These are phyloP conservation scores for Serripes groenlandicus DNA, from an alignment of 2,888 invertebrate species.

Conservation along the genomic window DNA sequence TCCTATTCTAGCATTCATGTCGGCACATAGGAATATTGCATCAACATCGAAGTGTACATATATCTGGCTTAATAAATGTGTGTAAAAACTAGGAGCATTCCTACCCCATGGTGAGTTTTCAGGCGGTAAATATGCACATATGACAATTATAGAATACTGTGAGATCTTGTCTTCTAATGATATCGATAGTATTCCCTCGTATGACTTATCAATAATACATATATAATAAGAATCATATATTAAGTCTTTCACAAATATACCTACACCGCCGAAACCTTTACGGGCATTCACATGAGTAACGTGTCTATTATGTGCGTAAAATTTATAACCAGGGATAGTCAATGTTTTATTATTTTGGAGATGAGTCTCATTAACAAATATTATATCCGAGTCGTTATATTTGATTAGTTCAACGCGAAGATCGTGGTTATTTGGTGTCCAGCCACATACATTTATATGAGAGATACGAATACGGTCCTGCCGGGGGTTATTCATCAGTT, in stretches of 20 bases:
- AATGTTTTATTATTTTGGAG: not conserved
- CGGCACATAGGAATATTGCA: not conserved
- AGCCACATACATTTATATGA: constrained; percentile 60
- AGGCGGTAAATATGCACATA: not conserved
- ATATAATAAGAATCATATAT: not conserved
- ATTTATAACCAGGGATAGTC: not conserved
- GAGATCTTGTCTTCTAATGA: not conserved
- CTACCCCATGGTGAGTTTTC: not conserved
- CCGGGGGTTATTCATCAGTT: not conserved
- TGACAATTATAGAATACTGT: not conserved
- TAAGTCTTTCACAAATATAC: not conserved
- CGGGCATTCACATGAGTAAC: not conserved
- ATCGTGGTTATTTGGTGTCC: constrained; percentile 36
- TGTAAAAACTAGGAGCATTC: not conserved
- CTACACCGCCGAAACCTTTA: constrained; percentile 1
- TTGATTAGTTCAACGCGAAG: not conserved
- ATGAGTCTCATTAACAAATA: constrained; percentile 4
- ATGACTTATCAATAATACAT: not conserved
- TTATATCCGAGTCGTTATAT: not conserved
- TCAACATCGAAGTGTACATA: not conserved
- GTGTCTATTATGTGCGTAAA: not conserved
- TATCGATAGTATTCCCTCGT: constrained; percentile 4
- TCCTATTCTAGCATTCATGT: not conserved
- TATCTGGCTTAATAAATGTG: not conserved
- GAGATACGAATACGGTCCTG: constrained; percentile 34